Evolutionary conservation across 2,888 invertebrate genomes (phyloP).

Genomic region (Torymus texanus): DNA sequence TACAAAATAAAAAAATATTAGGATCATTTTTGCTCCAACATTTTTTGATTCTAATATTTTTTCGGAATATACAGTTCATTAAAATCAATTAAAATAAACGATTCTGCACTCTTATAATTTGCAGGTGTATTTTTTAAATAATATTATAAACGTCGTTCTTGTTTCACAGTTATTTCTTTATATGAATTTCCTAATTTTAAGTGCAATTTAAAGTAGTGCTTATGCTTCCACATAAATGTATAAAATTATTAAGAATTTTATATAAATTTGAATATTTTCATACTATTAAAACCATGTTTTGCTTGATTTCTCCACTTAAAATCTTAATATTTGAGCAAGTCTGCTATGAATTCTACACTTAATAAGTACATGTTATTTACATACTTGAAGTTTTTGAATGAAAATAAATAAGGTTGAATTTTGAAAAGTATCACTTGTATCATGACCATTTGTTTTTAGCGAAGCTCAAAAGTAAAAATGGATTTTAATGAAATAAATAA

Average conservation of each 20-base stretch:
- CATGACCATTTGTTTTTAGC: slow-evolving; percentile 52
- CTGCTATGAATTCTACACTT: slow-evolving; percentile 10
- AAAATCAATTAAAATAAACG: background rate
- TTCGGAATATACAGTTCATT: no score
- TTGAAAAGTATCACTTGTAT: slow-evolving; percentile 42
- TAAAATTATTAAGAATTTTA: slow-evolving; percentile 42
- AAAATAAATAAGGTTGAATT: slow-evolving; percentile 12
- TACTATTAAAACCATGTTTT: slow-evolving; percentile 9
- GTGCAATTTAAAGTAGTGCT: slow-evolving; percentile 27
- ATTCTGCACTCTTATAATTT: background rate
- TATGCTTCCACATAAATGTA: slow-evolving; percentile 46
- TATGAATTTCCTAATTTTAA: slow-evolving; percentile 5
- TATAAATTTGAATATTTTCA: slow-evolving; percentile 26
- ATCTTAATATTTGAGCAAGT: slow-evolving; percentile 9
- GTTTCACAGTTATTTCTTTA: background rate
- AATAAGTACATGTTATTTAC: slow-evolving; percentile 47
- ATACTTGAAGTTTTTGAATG: slow-evolving; percentile 10
- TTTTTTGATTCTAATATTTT: background rate
- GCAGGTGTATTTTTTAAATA: slow-evolving; percentile 1
- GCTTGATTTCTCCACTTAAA: slow-evolving; percentile 11
- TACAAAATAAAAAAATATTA: slow-evolving; percentile 8
- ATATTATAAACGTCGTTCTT: background rate
- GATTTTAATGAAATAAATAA: slow-evolving; percentile 28
- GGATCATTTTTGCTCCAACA: background rate
- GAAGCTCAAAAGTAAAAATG: slow-evolving; percentile 42